phyloP scores from a whole-genome alignment of 53 echinoderm and acorn worm genomes.

The Holothuria scabra region DNA sequence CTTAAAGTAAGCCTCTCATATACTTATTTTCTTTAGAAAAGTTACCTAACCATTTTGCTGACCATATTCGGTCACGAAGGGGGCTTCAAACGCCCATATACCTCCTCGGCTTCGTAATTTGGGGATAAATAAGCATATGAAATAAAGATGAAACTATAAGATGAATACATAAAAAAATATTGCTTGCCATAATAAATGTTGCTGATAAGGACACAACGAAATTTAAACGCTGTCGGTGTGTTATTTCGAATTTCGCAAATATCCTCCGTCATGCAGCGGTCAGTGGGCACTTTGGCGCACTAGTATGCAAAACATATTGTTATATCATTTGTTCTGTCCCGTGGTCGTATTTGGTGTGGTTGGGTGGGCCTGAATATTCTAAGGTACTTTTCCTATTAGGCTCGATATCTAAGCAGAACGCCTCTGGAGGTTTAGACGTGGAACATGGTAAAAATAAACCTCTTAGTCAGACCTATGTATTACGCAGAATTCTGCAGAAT shows the following conservation, averaged over 20 bases:
- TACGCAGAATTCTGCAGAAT: too few relatives aligned
- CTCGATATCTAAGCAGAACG: too few relatives aligned
- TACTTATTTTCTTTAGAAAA: constrained; percentile 4
- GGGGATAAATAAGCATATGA: background rate
- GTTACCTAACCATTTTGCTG: background rate
- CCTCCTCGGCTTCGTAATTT: background rate
- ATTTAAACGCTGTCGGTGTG: background rate
- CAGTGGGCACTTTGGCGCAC: too few relatives aligned
- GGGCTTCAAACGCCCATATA: constrained; percentile 39
- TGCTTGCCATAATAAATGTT: constrained; percentile 26
- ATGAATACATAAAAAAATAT: constrained; percentile 3
- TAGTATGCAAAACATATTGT: too few relatives aligned
- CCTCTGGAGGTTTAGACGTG: too few relatives aligned
- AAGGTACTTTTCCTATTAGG: too few relatives aligned
- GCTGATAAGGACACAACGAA: constrained; percentile 13
- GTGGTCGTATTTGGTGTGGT: too few relatives aligned
- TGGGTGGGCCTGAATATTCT: too few relatives aligned
- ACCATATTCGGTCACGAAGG: background rate
- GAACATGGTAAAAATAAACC: too few relatives aligned
- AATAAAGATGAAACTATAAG: background rate
- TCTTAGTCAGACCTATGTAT: too few relatives aligned
- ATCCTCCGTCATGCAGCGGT: too few relatives aligned
- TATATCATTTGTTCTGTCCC: too few relatives aligned
- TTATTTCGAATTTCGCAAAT: background rate
- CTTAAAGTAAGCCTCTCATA: constrained; percentile 22